Evolutionary conservation across 1,140 invertebrate genomes (phyloP), one percentile per base, ranked within the genome.

Genomic region (Patella vulgata): DNA sequence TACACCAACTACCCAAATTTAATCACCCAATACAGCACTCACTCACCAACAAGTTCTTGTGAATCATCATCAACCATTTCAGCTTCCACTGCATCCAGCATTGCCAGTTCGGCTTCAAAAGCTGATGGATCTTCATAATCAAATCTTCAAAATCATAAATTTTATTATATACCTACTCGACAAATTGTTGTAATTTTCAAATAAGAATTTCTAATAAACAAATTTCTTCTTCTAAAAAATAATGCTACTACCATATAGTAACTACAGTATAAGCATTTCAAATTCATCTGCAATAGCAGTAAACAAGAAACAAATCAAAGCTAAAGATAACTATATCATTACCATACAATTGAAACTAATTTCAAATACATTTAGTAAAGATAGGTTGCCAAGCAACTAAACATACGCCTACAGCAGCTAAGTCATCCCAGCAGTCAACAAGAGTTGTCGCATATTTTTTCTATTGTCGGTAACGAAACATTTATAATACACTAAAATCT

Each of bases 31-130:
- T 21, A 40, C 30, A 44, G 14, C 47, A 27, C 25, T 0, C 28
- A 11, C 53, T 63, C 28, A 51, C 54, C 9, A 33, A 57, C 31
- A 60, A 43, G 42, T 69, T 65, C 17, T 5, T 36, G 33, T 8
- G 33, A 36, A 36, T 42, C 48, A 31, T 71, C 67, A 17, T 65
- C 66, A 53, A 58, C 63, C 28, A 63, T 62, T 33, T 82, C 82
- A 48, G 55, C 68, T 42, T 81, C 79, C 25, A 76, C 61, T 14
- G 81, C 80, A 33, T 83, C 81, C 66, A 83, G 58, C 65, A 84
- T 65, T 0, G 82, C 81, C 42, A 84, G 68, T 23, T 81, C 78
- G 27, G 72, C 75, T 50, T 83, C 81, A 77, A 83, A 81, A 8
- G 51, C 53, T 31, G 74, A 77, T 12, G 70, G 71, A 52, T 80